These are phyloP conservation scores for Python bivittatus DNA, from an alignment of 2,113 vertebrate genomes.

Conservation along the genomic window DNA sequence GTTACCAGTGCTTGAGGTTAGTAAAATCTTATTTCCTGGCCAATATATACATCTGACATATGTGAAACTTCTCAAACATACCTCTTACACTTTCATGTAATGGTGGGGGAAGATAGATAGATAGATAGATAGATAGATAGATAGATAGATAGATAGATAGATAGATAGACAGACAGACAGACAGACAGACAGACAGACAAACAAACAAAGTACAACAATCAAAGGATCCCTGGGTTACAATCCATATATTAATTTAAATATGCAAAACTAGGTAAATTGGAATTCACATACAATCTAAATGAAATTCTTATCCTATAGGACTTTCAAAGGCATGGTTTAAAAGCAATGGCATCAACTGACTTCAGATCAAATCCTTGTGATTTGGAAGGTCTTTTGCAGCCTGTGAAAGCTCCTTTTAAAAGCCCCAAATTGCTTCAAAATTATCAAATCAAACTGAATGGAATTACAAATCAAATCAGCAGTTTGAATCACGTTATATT, in stretches of 20 bases:
- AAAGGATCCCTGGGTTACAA: not conserved
- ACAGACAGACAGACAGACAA: no score
- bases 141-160: no score
- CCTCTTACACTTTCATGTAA: no score
- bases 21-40: no score
- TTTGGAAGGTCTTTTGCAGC: not conserved
- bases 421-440: not conserved
- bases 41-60: no score
- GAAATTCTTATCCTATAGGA: not conserved
- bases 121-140: no score
- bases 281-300: not conserved
- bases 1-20: no score
- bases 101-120: no score
- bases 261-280: not conserved
- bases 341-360: not conserved
- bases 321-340: not conserved
- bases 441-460: not conserved
- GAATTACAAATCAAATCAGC: not conserved
- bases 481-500: not conserved
- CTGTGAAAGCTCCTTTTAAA: not conserved
- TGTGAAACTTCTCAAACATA: no score
- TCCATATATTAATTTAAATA: not conserved
- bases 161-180: no score
- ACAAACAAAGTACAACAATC: not conserved
- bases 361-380: not conserved